Evolutionary conservation across 2,797 vertebrate species (phyloP).

Genomic region (Amazona finschi): DNA sequence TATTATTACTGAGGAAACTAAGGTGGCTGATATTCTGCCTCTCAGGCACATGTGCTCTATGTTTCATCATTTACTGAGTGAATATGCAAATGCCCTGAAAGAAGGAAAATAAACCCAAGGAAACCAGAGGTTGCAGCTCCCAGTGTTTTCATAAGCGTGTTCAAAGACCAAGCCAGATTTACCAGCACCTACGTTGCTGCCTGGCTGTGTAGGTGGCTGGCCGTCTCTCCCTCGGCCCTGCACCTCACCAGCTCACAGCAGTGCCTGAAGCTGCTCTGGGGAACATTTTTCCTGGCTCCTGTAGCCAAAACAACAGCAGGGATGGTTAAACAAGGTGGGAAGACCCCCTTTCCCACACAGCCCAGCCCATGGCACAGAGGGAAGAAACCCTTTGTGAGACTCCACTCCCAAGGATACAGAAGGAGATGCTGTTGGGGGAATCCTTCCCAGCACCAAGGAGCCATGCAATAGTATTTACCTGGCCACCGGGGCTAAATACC

Average conservation of each 20-base stretch:
- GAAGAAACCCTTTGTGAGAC: fast-evolving
- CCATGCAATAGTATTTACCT: neutral
- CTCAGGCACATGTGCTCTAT: neutral
- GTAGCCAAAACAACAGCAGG: neutral
- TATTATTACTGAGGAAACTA: neutral
- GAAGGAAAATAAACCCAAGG: neutral
- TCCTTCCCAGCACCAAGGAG: neutral
- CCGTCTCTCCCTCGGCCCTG: neutral
- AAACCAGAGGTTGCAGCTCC: neutral
- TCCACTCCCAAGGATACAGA: fast-evolving
- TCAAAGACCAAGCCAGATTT: neutral
- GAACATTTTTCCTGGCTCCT: neutral
- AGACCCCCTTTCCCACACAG: neutral
- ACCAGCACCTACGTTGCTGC: fast-evolving
- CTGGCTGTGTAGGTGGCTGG: neutral
- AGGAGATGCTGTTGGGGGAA: neutral
- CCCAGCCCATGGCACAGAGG: fast-evolving
- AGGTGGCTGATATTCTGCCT: neutral
- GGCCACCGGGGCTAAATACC: neutral
- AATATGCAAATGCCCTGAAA: constrained; percentile 23
- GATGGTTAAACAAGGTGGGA: neutral
- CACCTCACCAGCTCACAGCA: neutral
- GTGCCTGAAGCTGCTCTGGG: neutral
- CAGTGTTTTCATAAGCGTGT: neutral
- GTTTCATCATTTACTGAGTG: neutral